Base-by-base conservation (phyloP, 2,797 vertebrate genomes). In the Macropodus opercularis region DNA sequence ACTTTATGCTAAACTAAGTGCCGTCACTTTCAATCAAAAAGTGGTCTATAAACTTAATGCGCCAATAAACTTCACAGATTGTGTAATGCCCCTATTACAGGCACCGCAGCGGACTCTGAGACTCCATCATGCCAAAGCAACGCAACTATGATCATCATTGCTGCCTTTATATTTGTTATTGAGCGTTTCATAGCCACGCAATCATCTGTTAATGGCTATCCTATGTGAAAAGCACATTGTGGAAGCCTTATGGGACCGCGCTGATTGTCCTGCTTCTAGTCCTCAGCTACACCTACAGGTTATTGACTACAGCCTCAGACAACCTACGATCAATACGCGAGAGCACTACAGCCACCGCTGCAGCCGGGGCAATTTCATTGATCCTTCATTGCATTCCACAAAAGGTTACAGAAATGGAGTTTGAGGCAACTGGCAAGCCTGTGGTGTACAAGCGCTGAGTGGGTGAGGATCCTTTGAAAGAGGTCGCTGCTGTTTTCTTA, bases 251-350 rank as follows among this genome's bases (percentile, higher is more conserved):
- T 60, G 60, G 54, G 80, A 81, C 64, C 52, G 63, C 6, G 52
- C 51, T 78, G 83, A 81, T 83, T 87, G 67, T 75, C 63, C 60
- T 24, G 17, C 55, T 70, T 53, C 50, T 53, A 58, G 75, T 81
- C 84, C 79, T 70, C 66, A 72, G 80, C 85, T 80, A 82, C 69
- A 80, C 79, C 75, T 80, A 73, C 82, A 67, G 77, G 69, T 85
- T 84, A 92, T 90, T 81, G 89, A 91, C 87, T 80, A 36, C 71
- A 76, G 82, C 75, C 83, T 83, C 84, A 84, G 88, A 89, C 84
- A 80, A 77, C 63, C 58, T 64, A 15, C 60, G 24, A 86, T 92
- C 90, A 75, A 90, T 91, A 72, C 12, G 2, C 14, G 54, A 72
- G 70, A 85, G 75, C 66, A 69, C 79, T 81, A 56, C 22, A 61